phyloP scores from a whole-genome alignment of 23 tunicate species.

The Ciona savignyi region DNA sequence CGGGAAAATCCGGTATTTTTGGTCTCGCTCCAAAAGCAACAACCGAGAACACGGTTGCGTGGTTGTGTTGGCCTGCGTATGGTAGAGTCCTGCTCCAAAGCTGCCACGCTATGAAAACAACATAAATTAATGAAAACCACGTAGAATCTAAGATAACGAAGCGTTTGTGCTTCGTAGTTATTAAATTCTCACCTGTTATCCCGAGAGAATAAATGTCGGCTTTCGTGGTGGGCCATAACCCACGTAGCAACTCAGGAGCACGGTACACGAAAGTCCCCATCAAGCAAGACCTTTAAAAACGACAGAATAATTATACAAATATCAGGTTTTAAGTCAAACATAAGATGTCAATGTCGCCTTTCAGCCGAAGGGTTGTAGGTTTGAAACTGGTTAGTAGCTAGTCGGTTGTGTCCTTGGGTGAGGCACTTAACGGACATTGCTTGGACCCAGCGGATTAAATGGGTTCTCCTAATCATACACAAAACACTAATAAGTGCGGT shows the following conservation, averaged over 20 bases:
- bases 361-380: no score
- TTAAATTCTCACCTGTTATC: constrained; percentile 38
- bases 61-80: constrained; percentile 65
- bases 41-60: constrained; percentile 59
- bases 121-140: no score
- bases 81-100: constrained; percentile 54
- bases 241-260: constrained; percentile 81
- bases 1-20: constrained; percentile 5
- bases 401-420: no score
- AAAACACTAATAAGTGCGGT: no score
- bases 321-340: no score
- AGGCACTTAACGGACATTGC: no score
- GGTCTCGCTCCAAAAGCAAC: constrained; percentile 68
- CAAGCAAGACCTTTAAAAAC: constrained; percentile 40
- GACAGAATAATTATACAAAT: no score
- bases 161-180: not conserved
- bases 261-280: constrained; percentile 81
- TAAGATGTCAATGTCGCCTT: no score
- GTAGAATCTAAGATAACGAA: not conserved
- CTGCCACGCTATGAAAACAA: constrained; percentile 77
- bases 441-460: no score
- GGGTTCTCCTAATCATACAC: no score
- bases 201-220: constrained; percentile 74
- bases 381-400: no score
- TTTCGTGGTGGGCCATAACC: constrained; percentile 31